Evolutionary conservation across 2,113 vertebrate genomes (phyloP).

Genomic region (Hemiprocne comata): DNA sequence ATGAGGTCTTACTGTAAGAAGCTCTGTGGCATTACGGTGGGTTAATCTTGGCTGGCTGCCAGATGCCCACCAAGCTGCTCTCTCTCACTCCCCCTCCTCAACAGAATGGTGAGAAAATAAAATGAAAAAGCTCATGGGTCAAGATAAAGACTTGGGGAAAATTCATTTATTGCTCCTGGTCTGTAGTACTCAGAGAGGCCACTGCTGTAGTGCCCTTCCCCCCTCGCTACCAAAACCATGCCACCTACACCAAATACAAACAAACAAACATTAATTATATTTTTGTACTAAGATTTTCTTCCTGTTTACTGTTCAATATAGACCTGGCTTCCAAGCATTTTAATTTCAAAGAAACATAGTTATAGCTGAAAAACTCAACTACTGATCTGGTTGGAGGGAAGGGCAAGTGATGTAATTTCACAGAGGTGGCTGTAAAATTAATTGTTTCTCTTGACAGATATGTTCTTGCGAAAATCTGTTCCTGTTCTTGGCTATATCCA

Average conservation of each 20-base stretch:
- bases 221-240: background rate
- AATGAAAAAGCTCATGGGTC: no score
- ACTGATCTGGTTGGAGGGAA: background rate
- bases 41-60: background rate
- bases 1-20: background rate
- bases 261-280: background rate
- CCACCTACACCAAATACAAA: background rate
- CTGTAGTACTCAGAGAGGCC: background rate
- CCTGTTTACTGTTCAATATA: background rate
- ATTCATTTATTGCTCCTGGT: background rate
- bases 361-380: background rate
- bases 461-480: background rate
- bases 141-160: background rate
- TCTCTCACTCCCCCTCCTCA: background rate
- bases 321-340: background rate
- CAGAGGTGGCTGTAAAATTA: background rate
- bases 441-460: background rate
- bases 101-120: background rate
- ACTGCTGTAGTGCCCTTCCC: background rate
- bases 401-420: background rate
- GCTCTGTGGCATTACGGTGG: background rate
- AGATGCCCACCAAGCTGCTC: background rate
- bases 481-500: background rate
- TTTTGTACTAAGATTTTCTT: background rate
- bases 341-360: background rate